phyloP scores from a whole-genome alignment of 37 sponge, comb jelly and placozoan species.

The Aplysina aerophoba region DNA sequence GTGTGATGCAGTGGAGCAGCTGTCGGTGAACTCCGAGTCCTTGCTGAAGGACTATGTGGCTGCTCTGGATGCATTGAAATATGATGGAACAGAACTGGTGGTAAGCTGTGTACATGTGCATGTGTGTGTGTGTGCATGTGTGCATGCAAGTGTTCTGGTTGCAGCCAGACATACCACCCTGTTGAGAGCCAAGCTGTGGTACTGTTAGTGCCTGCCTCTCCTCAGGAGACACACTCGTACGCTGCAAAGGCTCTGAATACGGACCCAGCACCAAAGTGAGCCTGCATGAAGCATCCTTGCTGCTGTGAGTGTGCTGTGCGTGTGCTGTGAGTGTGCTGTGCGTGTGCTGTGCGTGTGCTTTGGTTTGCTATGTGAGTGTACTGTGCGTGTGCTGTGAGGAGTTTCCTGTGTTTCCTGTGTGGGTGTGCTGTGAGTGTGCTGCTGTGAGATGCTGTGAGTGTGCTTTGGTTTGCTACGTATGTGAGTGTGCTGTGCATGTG shows the following conservation, averaged over 20 bases:
- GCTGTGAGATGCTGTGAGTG: too few relatives aligned
- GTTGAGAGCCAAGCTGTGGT: not conserved
- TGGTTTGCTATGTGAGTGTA: too few relatives aligned
- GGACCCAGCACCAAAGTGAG: conserved; percentile 8
- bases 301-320: too few relatives aligned
- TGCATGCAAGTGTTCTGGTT: not conserved
- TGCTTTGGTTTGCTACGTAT: too few relatives aligned
- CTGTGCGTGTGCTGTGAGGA: too few relatives aligned
- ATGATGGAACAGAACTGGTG: conserved; percentile 60
- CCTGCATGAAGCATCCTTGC: too few relatives aligned
- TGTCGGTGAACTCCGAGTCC: conserved; percentile 21
- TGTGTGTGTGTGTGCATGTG: not conserved
- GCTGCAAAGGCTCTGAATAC: not conserved
- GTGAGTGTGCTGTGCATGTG: too few relatives aligned
- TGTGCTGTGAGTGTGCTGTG: not conserved
- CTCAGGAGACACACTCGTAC: conserved; percentile 6
- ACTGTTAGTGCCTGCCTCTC: not conserved
- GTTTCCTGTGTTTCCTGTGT: too few relatives aligned
- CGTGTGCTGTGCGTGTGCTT: too few relatives aligned
- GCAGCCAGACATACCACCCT: not conserved
- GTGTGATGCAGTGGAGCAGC: not conserved
- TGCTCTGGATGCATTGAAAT: conserved; percentile 68
- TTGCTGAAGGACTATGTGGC: conserved; percentile 61
- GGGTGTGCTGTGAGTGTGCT: too few relatives aligned
- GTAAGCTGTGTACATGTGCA: not conserved